Evolutionary conservation across 2,888 invertebrate species (phyloP), one percentile per base, ranked within the genome.

Genomic region (Idaea aversata): DNA sequence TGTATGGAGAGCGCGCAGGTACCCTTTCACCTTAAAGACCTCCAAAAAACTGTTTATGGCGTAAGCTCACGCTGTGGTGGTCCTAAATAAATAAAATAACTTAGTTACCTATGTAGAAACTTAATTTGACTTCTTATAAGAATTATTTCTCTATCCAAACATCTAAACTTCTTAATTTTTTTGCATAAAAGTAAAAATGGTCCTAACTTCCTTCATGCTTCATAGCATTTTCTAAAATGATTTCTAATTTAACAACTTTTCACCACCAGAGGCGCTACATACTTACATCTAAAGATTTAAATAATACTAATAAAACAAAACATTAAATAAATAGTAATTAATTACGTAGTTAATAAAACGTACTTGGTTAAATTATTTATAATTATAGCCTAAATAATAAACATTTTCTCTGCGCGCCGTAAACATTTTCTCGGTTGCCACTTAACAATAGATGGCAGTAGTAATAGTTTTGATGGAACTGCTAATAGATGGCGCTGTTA

Each of bases 391-490:
- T 47, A 47, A 47, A 10, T 10, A 47, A 7, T 13, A 1, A 13
- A 47, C 47, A 13, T 13, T 47, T 47, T 13, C 47, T 47, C 13
- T 47, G 10, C 47, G 4, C 10, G 10, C 5, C 13, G 10, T 13
- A 47, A 13, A 13, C 10, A 10, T 47, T 10, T 13, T 47, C 4
- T 47, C 47, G 10, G 10, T 13, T 47, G 47, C 77, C 72, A 75
- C 66, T 74, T 65, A 47, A 61, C 63, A 67, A 70, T 7, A 78
- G 80, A 75, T 76, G 74, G 69, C 77, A 66, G 6, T 61, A 63
- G 7, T 47, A 57, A 61, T 61, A 47, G 34, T 15, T 61, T 0
- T 16, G 0, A 38, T 15, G 5, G 61, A 60, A 10, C 25, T 6
- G 25, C 15, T 16, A 34, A 57, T 34, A 66, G 67, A 71, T 69